Conservation (phyloP, 2,113 vertebrate species). For the Tursiops truncatus region DNA sequence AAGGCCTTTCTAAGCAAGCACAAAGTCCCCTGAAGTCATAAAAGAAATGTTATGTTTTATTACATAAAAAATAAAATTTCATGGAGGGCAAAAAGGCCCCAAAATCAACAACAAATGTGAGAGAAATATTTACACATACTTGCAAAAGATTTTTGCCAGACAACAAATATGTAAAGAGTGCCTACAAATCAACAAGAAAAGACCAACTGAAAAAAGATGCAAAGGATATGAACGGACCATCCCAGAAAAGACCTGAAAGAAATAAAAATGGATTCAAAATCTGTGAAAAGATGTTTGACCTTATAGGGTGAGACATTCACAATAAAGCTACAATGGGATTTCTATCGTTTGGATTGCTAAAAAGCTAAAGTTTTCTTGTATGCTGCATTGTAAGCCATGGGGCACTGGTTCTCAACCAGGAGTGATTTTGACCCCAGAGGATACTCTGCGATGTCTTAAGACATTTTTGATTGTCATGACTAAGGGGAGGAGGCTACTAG, state of each 20-base stretch:
- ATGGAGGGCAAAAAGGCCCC: neutral
- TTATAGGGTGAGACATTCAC: neutral
- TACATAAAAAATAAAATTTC: neutral
- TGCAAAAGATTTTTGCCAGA: neutral
- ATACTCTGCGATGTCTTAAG: neutral
- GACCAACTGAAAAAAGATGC: neutral
- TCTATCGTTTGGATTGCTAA: rapidly evolving
- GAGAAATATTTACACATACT: neutral
- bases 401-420: neutral
- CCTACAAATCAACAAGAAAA: neutral
- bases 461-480: neutral
- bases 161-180: neutral
- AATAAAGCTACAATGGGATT: neutral
- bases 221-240: neutral
- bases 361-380: neutral
- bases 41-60: neutral
- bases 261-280: neutral
- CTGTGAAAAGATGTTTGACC: neutral
- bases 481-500: neutral
- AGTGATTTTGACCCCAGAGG: neutral
- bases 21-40: neutral
- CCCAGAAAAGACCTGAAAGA: neutral
- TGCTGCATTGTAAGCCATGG: rapidly evolving
- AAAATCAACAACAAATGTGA: neutral
- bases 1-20: neutral